Evolutionary conservation across 2,797 vertebrate genomes (phyloP).

Genomic region (Enteromius argenteus): DNA sequence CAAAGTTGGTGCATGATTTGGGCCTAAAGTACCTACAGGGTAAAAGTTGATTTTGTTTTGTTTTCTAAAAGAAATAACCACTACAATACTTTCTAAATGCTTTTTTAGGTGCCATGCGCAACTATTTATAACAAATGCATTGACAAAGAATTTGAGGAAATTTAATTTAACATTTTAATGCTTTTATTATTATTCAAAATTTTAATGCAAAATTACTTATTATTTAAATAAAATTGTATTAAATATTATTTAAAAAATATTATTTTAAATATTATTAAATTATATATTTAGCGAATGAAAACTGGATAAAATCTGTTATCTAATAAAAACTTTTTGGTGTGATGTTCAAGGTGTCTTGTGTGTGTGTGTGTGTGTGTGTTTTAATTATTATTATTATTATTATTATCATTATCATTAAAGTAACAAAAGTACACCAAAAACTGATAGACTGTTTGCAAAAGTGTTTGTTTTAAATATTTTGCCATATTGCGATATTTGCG

Average conservation of each 20-base stretch:
- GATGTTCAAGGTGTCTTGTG: not conserved
- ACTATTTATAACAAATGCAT: not conserved
- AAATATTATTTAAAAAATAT: too few relatives aligned
- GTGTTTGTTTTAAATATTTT: not conserved
- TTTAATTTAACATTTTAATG: not conserved
- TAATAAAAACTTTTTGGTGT: not conserved
- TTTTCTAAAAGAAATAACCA: not conserved
- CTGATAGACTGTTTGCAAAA: not conserved
- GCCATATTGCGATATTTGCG: not conserved
- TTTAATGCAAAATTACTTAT: too few relatives aligned
- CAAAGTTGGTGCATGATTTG: not conserved
- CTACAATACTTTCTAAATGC: not conserved
- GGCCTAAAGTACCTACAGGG: not conserved
- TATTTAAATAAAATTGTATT: too few relatives aligned
- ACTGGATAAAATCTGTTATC: not conserved
- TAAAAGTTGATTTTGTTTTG: not conserved
- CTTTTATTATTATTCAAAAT: not conserved
- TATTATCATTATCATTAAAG: not conserved
- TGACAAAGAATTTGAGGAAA: too few relatives aligned
- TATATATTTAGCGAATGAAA: not conserved
- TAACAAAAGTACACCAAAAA: not conserved
- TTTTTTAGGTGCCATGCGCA: not conserved
- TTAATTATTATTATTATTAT: not conserved
- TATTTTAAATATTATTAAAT: too few relatives aligned
- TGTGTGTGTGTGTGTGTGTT: not conserved